Conservation (phyloP, 2,797 vertebrate species). For the Phoebastria nigripes region DNA sequence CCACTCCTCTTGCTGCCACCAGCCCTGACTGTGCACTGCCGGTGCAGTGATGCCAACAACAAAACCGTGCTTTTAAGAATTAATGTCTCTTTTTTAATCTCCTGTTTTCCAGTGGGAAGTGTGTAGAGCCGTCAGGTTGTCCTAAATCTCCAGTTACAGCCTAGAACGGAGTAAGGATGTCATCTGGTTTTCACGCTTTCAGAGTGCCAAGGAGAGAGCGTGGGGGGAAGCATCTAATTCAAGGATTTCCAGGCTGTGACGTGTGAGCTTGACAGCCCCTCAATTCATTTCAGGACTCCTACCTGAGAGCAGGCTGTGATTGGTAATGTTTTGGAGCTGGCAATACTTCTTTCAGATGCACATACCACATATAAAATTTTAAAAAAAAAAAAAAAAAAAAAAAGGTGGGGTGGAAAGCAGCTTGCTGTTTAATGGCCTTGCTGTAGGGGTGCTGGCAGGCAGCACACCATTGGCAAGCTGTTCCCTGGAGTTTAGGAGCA, state of each 20-base stretch:
- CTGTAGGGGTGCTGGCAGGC: neutral
- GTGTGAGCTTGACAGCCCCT: neutral
- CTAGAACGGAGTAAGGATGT: rapidly evolving
- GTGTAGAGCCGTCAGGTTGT: neutral
- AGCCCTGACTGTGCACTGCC: rapidly evolving
- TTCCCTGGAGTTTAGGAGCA: neutral
- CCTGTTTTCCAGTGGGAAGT: neutral
- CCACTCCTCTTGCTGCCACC: neutral
- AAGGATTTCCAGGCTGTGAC: neutral
- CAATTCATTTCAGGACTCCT: neutral
- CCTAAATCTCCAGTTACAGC: neutral
- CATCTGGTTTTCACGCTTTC: neutral
- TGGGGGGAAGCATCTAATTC: neutral
- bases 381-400: neutral
- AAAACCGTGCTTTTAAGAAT: neutral
- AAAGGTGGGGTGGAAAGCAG: neutral
- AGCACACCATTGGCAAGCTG: neutral
- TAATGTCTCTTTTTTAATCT: neutral
- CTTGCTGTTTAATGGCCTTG: neutral
- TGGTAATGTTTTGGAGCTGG: neutral
- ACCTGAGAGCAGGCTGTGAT: neutral
- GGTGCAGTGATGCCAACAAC: no score
- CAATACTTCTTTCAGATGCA: neutral
- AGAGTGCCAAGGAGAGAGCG: rapidly evolving
- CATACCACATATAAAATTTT: neutral